Base-by-base conservation (phyloP, 2,797 vertebrate genomes). In the Rhinoraja longicauda region DNA sequence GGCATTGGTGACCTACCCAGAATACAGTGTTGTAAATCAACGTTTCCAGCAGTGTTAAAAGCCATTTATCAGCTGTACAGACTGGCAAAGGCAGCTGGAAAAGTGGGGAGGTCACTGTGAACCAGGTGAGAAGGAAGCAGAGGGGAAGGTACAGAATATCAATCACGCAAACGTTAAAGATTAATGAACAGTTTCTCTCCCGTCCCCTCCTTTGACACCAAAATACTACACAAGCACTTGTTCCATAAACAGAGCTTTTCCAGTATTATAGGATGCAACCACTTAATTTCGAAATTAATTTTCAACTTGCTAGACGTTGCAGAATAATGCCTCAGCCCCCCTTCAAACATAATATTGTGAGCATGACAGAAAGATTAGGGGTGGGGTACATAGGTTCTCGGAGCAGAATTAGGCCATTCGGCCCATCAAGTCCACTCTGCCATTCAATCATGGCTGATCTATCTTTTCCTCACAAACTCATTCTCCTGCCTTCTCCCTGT, bases 101-200 rank as follows among this genome's bases (percentile, higher is more conserved):
- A 70, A 53, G 4, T 53, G 24, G 6, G 90, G 36, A 92, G 67
- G 72, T 92, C 90, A 72, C 39, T 75, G 39, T 57, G n/a, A 72
- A 75, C 70, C 90, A 92, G 90, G 90, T 92, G 90, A 92, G 67
- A 75, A 92, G 39, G 72, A 75, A 75, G 67, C 45, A 90, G 70
- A 75, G 67, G 39, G 32, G 36, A n/a, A 75, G 67, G 24, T 15
- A 57, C 70, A 53, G 90, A 53, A 53, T 75, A 75, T 92, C 72
- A 92, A n/a, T 92, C 90, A 92, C 57, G 29, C 21, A 73, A 29
- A 39, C 90, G 7, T 0, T 29, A 92, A 75, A 92, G 90, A 92
- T 92, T 45, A 73, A 92, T 73, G 24, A 75, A 92, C 1, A 9
- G 13, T 53, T 91, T 45, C 67, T 29, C 10, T 67, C 39, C 72